Percentiles rank a stretch among this genome's conserved stretches.
Conservation (phyloP, 1,140 invertebrate genomes). For the Leptinotarsa texana region DNA sequence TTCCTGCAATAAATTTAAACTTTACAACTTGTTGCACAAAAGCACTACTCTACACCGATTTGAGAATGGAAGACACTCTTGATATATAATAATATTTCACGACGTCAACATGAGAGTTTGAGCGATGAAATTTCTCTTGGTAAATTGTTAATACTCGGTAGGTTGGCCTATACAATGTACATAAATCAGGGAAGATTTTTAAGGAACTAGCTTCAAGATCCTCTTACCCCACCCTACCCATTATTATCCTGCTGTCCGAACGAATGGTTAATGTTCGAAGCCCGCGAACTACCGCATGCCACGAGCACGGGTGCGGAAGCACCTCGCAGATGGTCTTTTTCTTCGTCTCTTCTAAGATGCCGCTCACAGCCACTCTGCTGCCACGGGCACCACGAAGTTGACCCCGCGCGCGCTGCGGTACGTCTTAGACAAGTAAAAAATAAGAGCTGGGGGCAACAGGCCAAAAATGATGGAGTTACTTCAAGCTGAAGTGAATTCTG, state of each 20-base stretch:
- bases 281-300: constrained; percentile 18
- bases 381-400: constrained; percentile 22
- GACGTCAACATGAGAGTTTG: too few species aligned
- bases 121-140: too few species aligned
- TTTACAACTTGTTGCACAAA: too few species aligned
- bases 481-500: background rate
- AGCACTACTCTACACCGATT: too few species aligned
- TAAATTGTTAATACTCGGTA: too few species aligned
- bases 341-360: constrained; percentile 10
- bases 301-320: constrained; percentile 23
- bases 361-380: background rate
- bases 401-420: constrained; percentile 16
- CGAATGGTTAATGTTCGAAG: constrained; percentile 11
- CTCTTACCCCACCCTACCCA: background rate
- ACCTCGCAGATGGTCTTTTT: constrained; percentile 19
- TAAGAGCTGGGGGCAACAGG: background rate
- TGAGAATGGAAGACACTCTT: too few species aligned
- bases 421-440: background rate
- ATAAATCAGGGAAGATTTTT: too few species aligned
- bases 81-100: too few species aligned
- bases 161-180: too few species aligned
- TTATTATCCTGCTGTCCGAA: background rate
- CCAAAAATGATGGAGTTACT: background rate
- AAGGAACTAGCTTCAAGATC: background rate
- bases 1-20: too few species aligned